These are phyloP conservation scores for Capromys pilorides DNA, from an alignment of 2,797 vertebrate species.

Conservation along the genomic window DNA sequence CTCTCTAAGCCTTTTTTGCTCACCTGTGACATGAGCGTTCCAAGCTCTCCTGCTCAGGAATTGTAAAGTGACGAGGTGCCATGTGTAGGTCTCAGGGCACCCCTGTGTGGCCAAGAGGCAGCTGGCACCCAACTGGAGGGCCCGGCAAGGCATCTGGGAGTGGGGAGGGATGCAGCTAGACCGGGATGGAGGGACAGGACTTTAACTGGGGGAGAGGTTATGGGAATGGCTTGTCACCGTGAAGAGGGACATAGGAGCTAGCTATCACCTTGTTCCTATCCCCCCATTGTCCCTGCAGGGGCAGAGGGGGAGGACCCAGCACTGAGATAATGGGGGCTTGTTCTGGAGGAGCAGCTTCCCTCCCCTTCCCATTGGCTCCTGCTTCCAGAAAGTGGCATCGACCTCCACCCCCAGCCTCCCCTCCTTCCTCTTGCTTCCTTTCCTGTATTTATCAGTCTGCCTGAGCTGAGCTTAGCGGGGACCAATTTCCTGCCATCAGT, in stretches of 20 bases:
- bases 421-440: conserved; percentile 86
- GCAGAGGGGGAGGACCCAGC: neutral
- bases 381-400: conserved; percentile 75
- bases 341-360: neutral
- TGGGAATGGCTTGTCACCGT: neutral
- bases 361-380: neutral
- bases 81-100: neutral
- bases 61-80: neutral
- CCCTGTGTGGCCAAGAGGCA: neutral
- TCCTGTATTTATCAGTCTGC: conserved; percentile 91
- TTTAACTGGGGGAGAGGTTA: neutral
- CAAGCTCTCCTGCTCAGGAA: neutral
- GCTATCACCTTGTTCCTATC: neutral
- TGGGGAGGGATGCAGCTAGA: neutral
- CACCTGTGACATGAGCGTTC: neutral
- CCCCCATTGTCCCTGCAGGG: neutral
- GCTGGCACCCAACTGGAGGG: neutral
- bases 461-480: conserved; percentile 86
- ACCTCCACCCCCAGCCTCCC: conserved; percentile 79
- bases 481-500: conserved; percentile 91
- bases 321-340: neutral
- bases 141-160: neutral
- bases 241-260: neutral
- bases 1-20: conserved; percentile 15
- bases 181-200: neutral